A percentile compares a stretch with the other conserved stretches of the same genome.
phyloP scores from a whole-genome alignment of 1,140 invertebrate species.

The Sipha flava region DNA sequence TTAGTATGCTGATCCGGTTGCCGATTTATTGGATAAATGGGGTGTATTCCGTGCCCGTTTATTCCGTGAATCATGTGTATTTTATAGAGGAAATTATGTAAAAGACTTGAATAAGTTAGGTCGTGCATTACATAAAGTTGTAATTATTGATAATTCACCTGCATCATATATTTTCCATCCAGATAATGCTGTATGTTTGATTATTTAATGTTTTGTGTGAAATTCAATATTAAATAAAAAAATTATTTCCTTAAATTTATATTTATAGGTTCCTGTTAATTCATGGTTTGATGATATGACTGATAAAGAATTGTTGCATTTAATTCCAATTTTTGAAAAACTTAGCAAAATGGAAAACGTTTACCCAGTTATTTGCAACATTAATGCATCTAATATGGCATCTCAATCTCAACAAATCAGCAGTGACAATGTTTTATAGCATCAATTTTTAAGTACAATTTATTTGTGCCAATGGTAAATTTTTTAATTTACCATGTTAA shows the following conservation, averaged over 20 bases:
- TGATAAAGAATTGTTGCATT: constrained; percentile 86
- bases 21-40: constrained; percentile 96
- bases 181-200: constrained; percentile 89
- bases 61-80: constrained; percentile 99
- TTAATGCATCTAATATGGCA: constrained; percentile 52
- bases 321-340: constrained; percentile 93
- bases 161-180: constrained; percentile 99
- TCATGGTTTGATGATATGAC: constrained; percentile 97
- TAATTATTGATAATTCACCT: constrained; percentile 99
- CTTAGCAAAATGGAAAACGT: constrained; percentile 89
- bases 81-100: constrained; percentile 98
- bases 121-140: constrained; percentile 88
- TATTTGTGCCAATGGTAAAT: constrained; percentile 26
- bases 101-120: constrained; percentile 98
- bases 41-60: constrained; percentile 91
- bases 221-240: neutral
- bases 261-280: constrained; percentile 80
- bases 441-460: neutral
- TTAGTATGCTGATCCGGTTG: constrained; percentile 97
- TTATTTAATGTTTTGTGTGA: neutral
- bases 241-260: constrained; percentile 2
- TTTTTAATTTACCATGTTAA: neutral
- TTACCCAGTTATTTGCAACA: constrained; percentile 82
- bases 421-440: constrained; percentile 11
- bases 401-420: neutral